Evolutionary conservation across 1,140 invertebrate species (phyloP).

Genomic region (Pemphigus obesinymphae): DNA sequence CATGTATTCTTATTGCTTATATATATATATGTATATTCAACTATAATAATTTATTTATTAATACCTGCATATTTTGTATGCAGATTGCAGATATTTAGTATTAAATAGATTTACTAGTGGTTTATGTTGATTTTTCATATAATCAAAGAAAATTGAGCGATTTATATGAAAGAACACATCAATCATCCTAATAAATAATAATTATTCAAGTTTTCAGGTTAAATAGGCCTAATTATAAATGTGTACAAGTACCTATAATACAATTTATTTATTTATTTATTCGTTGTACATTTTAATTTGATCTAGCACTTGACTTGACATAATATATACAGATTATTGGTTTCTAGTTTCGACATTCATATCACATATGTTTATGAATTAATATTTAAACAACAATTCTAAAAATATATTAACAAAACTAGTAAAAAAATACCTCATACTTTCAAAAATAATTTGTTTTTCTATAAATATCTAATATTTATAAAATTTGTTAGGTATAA

Average conservation of each 20-base stretch:
- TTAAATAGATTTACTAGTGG: neutral
- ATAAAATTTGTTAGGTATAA: neutral
- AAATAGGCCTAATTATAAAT: neutral
- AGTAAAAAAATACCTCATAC: neutral
- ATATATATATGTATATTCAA: neutral
- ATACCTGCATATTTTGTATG: neutral
- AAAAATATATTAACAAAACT: conserved; percentile 8
- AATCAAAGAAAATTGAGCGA: neutral
- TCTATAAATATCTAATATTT: neutral
- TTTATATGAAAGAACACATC: neutral
- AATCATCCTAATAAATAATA: neutral
- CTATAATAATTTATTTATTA: neutral
- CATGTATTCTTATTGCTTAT: too few species aligned
- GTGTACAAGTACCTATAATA: too few species aligned
- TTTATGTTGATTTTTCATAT: neutral
- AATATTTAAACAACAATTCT: neutral
- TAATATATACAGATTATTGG: neutral
- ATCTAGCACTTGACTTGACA: neutral
- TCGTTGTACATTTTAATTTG: conserved; percentile 17
- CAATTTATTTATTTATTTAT: neutral
- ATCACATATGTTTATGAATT: neutral
- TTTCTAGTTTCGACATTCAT: neutral
- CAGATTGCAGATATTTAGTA: neutral
- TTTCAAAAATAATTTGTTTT: neutral
- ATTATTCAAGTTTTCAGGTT: neutral